A percentile compares a stretch with the other conserved stretches of the same genome.
Conservation (phyloP, 2,888 invertebrate genomes). For the Apoda limacodes region DNA sequence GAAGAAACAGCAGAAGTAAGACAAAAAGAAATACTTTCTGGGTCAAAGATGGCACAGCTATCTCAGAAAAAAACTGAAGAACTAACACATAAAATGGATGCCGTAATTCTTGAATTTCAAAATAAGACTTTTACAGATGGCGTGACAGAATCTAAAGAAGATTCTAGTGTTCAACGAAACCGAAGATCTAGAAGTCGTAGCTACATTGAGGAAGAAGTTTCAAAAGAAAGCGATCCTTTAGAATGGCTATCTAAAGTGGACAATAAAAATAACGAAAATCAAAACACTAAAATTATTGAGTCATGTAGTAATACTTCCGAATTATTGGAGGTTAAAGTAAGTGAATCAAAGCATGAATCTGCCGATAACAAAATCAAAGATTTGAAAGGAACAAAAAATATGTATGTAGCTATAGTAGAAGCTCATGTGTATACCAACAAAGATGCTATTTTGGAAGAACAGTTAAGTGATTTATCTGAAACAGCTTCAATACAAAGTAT, state of each 20-base stretch:
- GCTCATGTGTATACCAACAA: slow-evolving; percentile 55
- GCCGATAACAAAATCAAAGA: slow-evolving; percentile 21
- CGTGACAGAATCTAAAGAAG: slow-evolving; percentile 17
- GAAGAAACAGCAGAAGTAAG: slow-evolving; percentile 9
- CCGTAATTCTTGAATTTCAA: slow-evolving; percentile 53
- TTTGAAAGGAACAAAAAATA: slow-evolving; percentile 17
- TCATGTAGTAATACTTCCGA: neutral
- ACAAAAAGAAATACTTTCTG: slow-evolving; percentile 25
- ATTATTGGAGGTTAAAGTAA: neutral
- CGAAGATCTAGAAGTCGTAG: slow-evolving; percentile 40
- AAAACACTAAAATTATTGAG: slow-evolving; percentile 16
- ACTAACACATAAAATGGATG: slow-evolving; percentile 45
- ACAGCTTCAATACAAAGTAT: slow-evolving; percentile 30
- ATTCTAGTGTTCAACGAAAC: slow-evolving; percentile 16
- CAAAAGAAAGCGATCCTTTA: slow-evolving; percentile 33
- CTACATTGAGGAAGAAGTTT: slow-evolving; percentile 36
- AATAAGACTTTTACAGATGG: slow-evolving; percentile 37
- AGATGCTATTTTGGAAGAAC: slow-evolving; percentile 44
- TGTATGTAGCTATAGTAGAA: slow-evolving; percentile 53
- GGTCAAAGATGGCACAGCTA: slow-evolving; percentile 49
- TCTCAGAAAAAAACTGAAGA: slow-evolving; percentile 45
- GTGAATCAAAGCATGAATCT: slow-evolving; percentile 7
- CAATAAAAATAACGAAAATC: slow-evolving; percentile 21
- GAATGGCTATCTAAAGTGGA: slow-evolving; percentile 39
- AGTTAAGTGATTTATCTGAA: slow-evolving; percentile 31